These are phyloP conservation scores for Scotopteryx bipunctaria DNA, from an alignment of 2,888 invertebrate genomes.

Conservation along the genomic window DNA sequence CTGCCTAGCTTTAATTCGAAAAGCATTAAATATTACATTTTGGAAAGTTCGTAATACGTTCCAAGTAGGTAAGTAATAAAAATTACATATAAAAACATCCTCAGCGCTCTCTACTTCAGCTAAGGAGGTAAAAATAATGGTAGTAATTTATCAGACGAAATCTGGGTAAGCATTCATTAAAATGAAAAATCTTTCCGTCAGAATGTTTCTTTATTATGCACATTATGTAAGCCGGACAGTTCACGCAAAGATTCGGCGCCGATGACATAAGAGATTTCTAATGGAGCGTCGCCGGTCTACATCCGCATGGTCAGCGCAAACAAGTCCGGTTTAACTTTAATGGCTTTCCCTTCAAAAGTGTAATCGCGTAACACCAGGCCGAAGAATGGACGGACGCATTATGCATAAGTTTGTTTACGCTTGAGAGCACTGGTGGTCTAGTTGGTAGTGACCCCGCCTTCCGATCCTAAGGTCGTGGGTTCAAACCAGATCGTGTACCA, in stretches of 20 bases:
- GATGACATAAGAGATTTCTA: constrained; percentile 33
- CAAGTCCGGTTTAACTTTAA: constrained; percentile 40
- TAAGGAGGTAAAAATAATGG: background rate
- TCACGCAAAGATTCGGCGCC: constrained; percentile 15
- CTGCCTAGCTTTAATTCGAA: background rate
- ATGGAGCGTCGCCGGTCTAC: constrained; percentile 19
- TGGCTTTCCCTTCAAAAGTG: constrained; percentile 69
- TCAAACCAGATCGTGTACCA: no score
- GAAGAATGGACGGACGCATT: background rate
- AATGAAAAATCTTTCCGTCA: background rate
- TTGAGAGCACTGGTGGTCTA: no score
- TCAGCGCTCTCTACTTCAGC: background rate
- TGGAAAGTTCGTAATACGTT: background rate
- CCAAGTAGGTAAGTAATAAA: background rate
- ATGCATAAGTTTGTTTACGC: no score
- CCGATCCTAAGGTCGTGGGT: no score
- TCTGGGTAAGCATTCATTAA: constrained; percentile 2
- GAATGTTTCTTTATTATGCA: background rate
- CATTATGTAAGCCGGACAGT: constrained; percentile 25
- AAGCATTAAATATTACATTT: background rate
- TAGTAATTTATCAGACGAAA: background rate
- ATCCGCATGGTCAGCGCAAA: constrained; percentile 24
- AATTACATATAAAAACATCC: background rate
- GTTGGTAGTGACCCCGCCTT: no score
- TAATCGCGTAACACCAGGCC: constrained; percentile 34